Conservation (phyloP, 30 jellyfish, hydroid and myxozoan species). For the Rhopilema esculentum region DNA sequence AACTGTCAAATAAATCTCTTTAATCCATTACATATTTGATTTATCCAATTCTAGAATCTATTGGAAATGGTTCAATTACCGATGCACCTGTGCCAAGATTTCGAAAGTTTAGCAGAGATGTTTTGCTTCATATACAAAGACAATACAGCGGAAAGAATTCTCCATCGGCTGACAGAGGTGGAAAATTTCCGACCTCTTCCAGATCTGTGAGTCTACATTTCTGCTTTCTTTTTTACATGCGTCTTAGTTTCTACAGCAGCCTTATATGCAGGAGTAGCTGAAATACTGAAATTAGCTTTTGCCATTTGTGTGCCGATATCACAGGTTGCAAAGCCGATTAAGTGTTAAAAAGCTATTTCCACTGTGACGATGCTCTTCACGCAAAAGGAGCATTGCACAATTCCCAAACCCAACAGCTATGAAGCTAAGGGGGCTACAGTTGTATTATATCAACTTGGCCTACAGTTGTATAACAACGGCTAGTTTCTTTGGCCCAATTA, state of each 20-base stretch:
- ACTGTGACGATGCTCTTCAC: no score
- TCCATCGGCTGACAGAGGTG: conserved; percentile 22
- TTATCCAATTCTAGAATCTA: conserved; percentile 33
- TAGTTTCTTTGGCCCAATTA: no score
- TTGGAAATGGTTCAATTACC: conserved; percentile 67
- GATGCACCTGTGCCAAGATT: conserved; percentile 80
- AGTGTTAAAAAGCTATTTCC: no score
- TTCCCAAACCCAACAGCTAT: no score
- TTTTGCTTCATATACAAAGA: conserved; percentile 81
- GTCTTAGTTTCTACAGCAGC: background rate
- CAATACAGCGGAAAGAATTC: conserved; percentile 67
- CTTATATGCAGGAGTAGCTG: no score
- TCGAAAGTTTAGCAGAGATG: conserved; percentile 91
- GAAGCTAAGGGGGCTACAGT: no score
- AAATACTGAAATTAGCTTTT: background rate
- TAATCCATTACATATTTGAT: background rate
- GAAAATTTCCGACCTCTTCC: conserved; percentile 21
- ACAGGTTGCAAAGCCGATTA: no score
- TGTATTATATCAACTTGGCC: no score
- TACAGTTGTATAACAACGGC: no score
- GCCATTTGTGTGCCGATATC: background rate
- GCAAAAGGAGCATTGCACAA: no score
- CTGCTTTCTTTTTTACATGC: background rate
- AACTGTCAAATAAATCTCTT: background rate
- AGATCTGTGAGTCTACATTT: conserved; percentile 52